Evolutionary conservation across 2,113 vertebrate species (phyloP).

Genomic region (Nematolebias whitei): DNA sequence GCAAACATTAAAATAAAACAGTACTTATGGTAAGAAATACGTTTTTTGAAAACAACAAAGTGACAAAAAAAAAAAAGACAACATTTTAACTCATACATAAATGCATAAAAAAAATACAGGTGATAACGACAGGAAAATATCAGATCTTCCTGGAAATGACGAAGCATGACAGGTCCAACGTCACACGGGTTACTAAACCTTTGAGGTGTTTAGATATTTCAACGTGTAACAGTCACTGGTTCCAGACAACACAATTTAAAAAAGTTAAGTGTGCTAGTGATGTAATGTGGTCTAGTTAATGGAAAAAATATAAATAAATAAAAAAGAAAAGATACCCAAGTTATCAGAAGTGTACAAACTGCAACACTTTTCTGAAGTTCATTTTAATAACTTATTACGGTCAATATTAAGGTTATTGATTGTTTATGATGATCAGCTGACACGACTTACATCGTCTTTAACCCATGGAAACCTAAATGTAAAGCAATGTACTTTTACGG

Average conservation of each 20-base stretch:
- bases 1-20: constrained; percentile 47
- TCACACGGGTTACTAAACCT: constrained; percentile 7
- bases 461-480: constrained; percentile 4
- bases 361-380: constrained; percentile 19
- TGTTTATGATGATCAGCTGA: constrained; percentile 1
- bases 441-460: background rate
- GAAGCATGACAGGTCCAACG: constrained; percentile 31
- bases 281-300: constrained; percentile 1
- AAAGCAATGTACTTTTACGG: background rate
- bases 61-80: constrained; percentile 20
- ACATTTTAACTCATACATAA: constrained; percentile 25
- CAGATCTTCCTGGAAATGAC: constrained; percentile 31
- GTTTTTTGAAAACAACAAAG: constrained; percentile 42
- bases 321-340: constrained; percentile 1
- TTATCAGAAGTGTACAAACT: background rate
- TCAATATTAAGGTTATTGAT: background rate
- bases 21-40: constrained; percentile 50
- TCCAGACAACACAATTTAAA: constrained; percentile 42
- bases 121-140: constrained; percentile 34
- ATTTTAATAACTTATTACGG: background rate
- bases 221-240: constrained; percentile 15
- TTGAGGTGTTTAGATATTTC: background rate
- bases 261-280: constrained; percentile 26
- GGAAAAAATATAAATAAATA: background rate
- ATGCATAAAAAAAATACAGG: constrained; percentile 27